Evolutionary conservation across 2,888 invertebrate species (phyloP), one percentile per base, ranked within the genome.

Genomic region (Agrilus mali): DNA sequence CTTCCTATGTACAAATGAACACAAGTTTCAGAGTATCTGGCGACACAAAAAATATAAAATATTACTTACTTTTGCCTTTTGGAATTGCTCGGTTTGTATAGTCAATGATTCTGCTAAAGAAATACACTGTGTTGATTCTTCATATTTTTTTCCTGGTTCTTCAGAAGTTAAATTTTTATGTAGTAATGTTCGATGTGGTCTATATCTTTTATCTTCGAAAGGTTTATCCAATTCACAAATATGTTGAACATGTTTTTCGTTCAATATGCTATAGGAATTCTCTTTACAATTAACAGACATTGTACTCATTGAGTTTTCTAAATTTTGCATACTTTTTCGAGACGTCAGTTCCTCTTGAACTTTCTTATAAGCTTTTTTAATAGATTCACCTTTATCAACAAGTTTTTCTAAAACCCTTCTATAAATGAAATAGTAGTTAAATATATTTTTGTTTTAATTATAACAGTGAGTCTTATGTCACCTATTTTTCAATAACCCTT

Each of bases 201-300:
- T 41, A 32, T 47, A 47, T 20, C 44, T 36, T 7, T 15, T 39
- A 34, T 47, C 47, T 20, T 41, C 17, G 8, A 41, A 34, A 33
- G 43, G 45, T 22, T 41, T 38, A 31, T 47, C 47, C 22, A 45
- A 45, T 34, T 40, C 43, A 36, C 41, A 47, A 7, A 41, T 33
- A 37, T 47, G 43, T 34, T 41, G 15, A 5, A 43, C 20, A 36
- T 45, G 45, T 17, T 43, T 45, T 14, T 45, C 45, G 5, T 38
- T 38, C 16, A 41, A 1, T 15, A 20, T 2, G 12, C 22, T 20
- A 5, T 34, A 17, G 10, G 4, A 20, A 34, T 31, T 32, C 4
- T 38, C 33, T 13, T 36, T 12, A 22, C 5, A 3, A 7, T 4
- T 36, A 39, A 45, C 7, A 5, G 13, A 32, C 16, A 47, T 32